Base-by-base conservation (phyloP, 2,888 invertebrate genomes). In the Diloba caeruleocephala region DNA sequence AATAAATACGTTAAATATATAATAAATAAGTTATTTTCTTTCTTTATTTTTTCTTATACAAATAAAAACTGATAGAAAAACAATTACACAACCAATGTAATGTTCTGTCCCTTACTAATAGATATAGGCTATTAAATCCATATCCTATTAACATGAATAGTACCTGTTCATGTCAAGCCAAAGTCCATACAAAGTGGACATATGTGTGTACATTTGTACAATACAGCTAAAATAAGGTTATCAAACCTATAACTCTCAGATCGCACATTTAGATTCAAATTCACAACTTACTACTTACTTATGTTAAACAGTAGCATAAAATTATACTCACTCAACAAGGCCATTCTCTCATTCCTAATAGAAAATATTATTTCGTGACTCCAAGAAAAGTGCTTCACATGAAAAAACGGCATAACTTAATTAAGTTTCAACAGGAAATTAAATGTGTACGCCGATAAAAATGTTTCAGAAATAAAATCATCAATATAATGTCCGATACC, bases 391-490 rank as follows among this genome's bases (percentile, higher is more conserved):
- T 69, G 70, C 74, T 76, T 69, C 52, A 56, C 52, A 54, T 66
- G 49, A 60, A 62, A 67, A 63, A 61, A 59, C 53, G 54, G 64
- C 46, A 51, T 79, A 76, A 78, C 74, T 78, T 81, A 84, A 81
- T 84, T 81, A 76, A 76, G 72, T 78, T 76, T 63, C 57, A 74
- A 76, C 85, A 87, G 87, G 87, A 87, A 88, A 87, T 88, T 86
- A 87, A 82, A 81, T 77, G 68, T 73, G 70, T 61, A 63, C 58
- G 48, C 36, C 59, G 67, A 63, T 74, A 74, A 60, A 69, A 75
- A 65, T 70, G 59, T 70, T 78, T 71, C 65, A 60, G 59, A 62
- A 70, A 64, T 70, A 67, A 71, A 71, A 78, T 74, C 61, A 64
- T 50, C 57, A 34, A 28, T 36, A 21, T 42, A 19, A 49, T 46